Evolutionary conservation across 2,888 invertebrate species (phyloP), one percentile per base, ranked within the genome.

Genomic region (Serrognathus titanus): DNA sequence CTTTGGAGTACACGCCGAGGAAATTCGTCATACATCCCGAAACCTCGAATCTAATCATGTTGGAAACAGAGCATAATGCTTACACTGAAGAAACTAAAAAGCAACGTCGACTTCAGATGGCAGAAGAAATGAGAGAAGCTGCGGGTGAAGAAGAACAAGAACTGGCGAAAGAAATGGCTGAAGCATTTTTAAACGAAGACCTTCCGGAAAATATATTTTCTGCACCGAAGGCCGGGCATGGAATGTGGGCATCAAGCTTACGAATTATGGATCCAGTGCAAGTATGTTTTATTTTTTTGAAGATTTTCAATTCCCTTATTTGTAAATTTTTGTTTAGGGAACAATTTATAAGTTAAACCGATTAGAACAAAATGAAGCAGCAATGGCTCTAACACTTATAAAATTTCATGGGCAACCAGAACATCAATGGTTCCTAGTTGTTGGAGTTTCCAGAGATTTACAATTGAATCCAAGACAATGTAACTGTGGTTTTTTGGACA

Each of bases 21-120:
- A 92, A 93, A 70, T 97, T 99, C 75, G 89, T 92, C 12, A 90
- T 98, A 55, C 97, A 98, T 76, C 85, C 88, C 2, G 95, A 97
- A 67, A 91, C 92, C 12, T 92, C 90, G 35, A 90, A 95, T 71
- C 83, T 99, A 53, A 85, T 98, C 48, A 83, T 97, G 53, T 86
- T 97, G 41, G 98, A 99, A 79, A 96, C 97, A 9, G 99, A 99
- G 77, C 97, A 99, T 75, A 98, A 97, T 75, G 91, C 98, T 0
- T 99, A 97, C 75, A 98, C 98, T 0, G 97, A 97, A 67, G 93
- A 95, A 65, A 96, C 96, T 45, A 99, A 99, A 75, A 90, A 88
- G 69, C 92, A 93, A 67, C 84, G 84, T 58, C 86, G 95, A 68
- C 84, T 94, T 53, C 97, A 98, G 81, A 97, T 99, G 94, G 97